These are phyloP conservation scores for Siphamia tubifer DNA, from an alignment of 2,113 vertebrate genomes.

Conservation along the genomic window DNA sequence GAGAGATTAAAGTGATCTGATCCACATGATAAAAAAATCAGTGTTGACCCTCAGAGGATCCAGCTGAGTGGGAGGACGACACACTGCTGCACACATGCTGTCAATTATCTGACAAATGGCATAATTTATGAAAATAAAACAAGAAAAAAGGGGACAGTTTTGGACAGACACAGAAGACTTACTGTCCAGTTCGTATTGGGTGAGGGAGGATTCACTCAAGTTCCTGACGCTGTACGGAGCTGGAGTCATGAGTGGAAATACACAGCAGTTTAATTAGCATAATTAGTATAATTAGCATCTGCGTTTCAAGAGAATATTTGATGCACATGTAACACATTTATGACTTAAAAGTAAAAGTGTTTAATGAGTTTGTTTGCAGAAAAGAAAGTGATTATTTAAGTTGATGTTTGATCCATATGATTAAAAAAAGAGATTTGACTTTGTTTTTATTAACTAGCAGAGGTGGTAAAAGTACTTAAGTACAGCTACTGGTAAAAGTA, in stretches of 20 bases:
- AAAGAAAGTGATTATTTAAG: too few species aligned
- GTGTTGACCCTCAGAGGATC: constrained; percentile 3
- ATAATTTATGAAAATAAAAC: constrained; percentile 19
- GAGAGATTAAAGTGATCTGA: constrained; percentile 48
- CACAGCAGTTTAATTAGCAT: too few species aligned
- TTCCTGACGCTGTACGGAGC: constrained; percentile 90
- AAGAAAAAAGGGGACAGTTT: background rate
- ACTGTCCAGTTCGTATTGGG: constrained; percentile 97
- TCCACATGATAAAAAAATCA: constrained; percentile 21
- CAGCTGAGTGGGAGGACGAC: constrained; percentile 34
- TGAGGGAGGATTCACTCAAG: constrained; percentile 92
- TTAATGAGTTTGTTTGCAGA: too few species aligned
- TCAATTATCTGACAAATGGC: constrained; percentile 26
- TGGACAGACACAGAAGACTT: constrained; percentile 76
- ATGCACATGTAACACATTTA: too few species aligned
- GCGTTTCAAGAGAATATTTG: too few species aligned
- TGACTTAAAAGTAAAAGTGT: too few species aligned
- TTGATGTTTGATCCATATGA: too few species aligned
- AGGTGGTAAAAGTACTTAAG: too few species aligned
- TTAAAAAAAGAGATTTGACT: too few species aligned
- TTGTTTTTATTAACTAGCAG: too few species aligned
- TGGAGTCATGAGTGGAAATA: constrained; percentile 54
- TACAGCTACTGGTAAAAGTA: too few species aligned
- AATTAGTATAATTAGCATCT: too few species aligned
- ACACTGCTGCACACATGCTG: background rate